phyloP scores from a whole-genome alignment of 2,113 vertebrate species.

The Leiothrix lutea region DNA sequence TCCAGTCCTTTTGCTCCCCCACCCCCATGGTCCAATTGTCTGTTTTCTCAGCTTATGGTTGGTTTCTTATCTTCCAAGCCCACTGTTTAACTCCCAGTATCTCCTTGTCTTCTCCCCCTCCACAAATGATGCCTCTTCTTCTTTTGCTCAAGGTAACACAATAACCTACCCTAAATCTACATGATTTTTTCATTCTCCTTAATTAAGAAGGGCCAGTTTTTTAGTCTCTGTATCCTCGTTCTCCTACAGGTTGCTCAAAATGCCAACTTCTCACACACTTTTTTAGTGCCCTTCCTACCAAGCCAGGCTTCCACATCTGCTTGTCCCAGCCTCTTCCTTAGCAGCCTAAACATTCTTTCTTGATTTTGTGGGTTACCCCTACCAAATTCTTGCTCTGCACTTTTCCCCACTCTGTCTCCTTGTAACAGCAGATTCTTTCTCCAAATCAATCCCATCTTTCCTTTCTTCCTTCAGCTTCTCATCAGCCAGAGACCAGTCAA shows the following conservation, averaged over 20 bases:
- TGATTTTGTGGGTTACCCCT: neutral
- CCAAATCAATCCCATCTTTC: neutral
- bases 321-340: neutral
- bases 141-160: neutral
- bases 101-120: neutral
- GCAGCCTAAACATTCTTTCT: neutral
- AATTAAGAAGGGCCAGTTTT: neutral
- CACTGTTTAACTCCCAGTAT: neutral
- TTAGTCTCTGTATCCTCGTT: neutral
- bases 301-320: neutral
- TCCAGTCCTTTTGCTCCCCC: neutral
- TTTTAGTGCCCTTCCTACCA: neutral
- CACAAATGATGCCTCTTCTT: neutral
- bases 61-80: neutral
- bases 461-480: neutral
- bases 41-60: neutral
- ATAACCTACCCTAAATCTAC: neutral
- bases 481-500: neutral
- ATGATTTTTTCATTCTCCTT: neutral
- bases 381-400: neutral
- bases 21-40: neutral
- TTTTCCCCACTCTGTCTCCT: neutral
- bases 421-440: neutral
- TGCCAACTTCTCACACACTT: neutral
- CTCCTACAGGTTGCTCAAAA: neutral